These are phyloP conservation scores for Elachura formosa DNA, from an alignment of 2,113 vertebrate species.

Conservation along the genomic window DNA sequence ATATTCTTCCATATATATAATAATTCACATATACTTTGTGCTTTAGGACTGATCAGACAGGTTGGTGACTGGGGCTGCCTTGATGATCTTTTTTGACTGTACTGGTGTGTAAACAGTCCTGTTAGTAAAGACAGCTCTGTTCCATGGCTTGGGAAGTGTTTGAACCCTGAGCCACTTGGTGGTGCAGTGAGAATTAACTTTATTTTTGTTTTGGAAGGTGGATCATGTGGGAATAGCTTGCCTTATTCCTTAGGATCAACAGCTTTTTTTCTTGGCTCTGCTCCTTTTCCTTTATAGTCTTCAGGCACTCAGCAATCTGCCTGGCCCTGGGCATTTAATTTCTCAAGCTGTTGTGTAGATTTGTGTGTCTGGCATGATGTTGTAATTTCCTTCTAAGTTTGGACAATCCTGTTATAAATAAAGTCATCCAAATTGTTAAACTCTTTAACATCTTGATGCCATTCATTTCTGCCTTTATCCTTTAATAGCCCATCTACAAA, in stretches of 20 bases:
- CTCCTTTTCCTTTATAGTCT: not conserved
- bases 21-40: not conserved
- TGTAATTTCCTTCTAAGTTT: constrained; percentile 20
- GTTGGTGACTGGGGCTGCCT: not conserved
- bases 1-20: not conserved
- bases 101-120: accelerated
- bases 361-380: constrained; percentile 1
- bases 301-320: not conserved
- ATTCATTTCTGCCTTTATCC: not conserved
- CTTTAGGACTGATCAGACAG: not conserved
- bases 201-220: not conserved
- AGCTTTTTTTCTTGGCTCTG: not conserved
- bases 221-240: not conserved
- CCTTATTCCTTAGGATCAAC: not conserved
- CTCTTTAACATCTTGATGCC: not conserved
- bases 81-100: not conserved
- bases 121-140: not conserved
- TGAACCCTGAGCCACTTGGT: not conserved
- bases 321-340: not conserved
- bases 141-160: not conserved
- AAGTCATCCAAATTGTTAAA: not conserved
- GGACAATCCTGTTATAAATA: not conserved
- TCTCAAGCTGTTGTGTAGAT: constrained; percentile 28
- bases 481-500: not conserved
- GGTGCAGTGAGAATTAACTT: not conserved